phyloP scores from a whole-genome alignment of 2,888 invertebrate genomes.

The Cheilosia pagana region DNA sequence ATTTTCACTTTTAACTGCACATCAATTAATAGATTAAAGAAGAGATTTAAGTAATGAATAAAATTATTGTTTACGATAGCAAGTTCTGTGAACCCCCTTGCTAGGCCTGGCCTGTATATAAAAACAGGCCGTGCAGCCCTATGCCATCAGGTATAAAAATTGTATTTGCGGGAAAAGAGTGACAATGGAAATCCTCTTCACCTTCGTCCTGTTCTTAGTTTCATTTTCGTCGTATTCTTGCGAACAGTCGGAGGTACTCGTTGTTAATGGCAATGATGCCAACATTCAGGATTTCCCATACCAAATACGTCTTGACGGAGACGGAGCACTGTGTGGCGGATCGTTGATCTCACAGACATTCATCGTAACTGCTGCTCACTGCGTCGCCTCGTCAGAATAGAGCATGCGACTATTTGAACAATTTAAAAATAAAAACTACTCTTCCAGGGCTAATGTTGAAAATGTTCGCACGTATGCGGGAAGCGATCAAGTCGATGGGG shows the following conservation, averaged over 20 bases:
- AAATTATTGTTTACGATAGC: too few species aligned
- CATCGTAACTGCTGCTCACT: not conserved
- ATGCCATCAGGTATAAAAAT: too few species aligned
- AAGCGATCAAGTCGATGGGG: not conserved
- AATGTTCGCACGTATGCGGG: not conserved
- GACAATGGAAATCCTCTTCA: too few species aligned
- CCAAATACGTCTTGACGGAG: not conserved
- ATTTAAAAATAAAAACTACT: not conserved
- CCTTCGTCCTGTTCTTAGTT: too few species aligned
- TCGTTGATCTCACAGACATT: not conserved
- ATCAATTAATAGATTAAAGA: too few species aligned
- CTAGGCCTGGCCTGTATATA: too few species aligned
- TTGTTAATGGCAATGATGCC: not conserved
- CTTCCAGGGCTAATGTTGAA: not conserved
- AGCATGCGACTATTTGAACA: not conserved
- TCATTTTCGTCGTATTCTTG: too few species aligned
- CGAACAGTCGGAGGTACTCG: not conserved
- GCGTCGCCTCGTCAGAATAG: not conserved
- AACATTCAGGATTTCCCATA: conserved; percentile 1
- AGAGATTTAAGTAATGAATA: too few species aligned
- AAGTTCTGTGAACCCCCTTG: too few species aligned
- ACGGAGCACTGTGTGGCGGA: not conserved
- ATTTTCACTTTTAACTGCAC: too few species aligned
- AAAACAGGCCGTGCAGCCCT: too few species aligned
- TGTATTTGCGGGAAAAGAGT: too few species aligned